Evolutionary conservation across 2,888 invertebrate species (phyloP).

Genomic region (Galerucella pusilla): DNA sequence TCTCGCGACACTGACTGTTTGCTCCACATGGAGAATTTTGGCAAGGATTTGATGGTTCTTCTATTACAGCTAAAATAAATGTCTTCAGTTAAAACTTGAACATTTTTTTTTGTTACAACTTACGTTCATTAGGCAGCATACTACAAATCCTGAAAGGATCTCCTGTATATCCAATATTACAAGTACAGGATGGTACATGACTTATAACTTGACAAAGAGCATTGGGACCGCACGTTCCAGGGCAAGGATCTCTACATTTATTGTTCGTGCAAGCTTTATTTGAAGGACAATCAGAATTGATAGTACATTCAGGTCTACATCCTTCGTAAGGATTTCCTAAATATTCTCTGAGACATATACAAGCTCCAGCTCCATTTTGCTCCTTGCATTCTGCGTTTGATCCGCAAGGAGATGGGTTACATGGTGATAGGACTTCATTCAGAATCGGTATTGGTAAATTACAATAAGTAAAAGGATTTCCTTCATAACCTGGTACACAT

Average conservation of each 20-base stretch:
- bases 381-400: constrained; percentile 76
- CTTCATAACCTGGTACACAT: constrained; percentile 73
- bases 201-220: constrained; percentile 69
- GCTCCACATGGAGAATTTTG: constrained; percentile 82
- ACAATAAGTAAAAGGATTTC: constrained; percentile 70
- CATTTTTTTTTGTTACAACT: constrained; percentile 23
- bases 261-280: constrained; percentile 73
- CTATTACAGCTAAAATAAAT: constrained; percentile 34
- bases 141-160: constrained; percentile 53
- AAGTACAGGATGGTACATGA: constrained; percentile 70
- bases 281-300: constrained; percentile 75
- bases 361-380: constrained; percentile 73
- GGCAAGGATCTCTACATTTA: constrained; percentile 77
- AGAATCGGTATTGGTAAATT: constrained; percentile 62
- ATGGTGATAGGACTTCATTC: constrained; percentile 65
- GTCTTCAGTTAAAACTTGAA: not conserved
- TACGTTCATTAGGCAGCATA: constrained; percentile 48
- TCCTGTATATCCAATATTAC: constrained; percentile 78
- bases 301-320: constrained; percentile 76
- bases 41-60: constrained; percentile 65
- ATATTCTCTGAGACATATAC: constrained; percentile 70
- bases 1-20: constrained; percentile 81
- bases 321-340: constrained; percentile 70
- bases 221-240: constrained; percentile 76
- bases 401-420: constrained; percentile 75